These are phyloP conservation scores for Acipenser oxyrinchus DNA, from an alignment of 2,797 vertebrate species.

Conservation along the genomic window DNA sequence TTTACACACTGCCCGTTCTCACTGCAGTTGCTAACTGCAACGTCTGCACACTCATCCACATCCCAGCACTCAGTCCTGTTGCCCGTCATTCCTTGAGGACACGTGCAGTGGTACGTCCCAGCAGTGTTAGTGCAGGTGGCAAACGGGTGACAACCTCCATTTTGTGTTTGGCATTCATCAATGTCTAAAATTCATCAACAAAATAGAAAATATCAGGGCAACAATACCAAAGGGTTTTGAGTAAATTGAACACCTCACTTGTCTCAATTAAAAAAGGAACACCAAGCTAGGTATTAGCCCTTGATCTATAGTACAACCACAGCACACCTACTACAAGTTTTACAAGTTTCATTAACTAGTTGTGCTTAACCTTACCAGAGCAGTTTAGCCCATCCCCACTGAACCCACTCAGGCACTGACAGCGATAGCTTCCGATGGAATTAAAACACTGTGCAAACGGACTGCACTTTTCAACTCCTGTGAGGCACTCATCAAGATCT, in stretches of 20 bases:
- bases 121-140: constrained; percentile 62
- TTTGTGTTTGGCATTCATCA: constrained; percentile 73
- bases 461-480: constrained; percentile 50
- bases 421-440: constrained; percentile 55
- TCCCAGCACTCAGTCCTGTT: constrained; percentile 64
- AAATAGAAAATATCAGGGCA: constrained; percentile 71
- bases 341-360: background rate
- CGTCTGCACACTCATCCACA: constrained; percentile 60
- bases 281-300: too few species aligned
- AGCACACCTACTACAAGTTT: too few species aligned
- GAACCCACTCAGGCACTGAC: constrained; percentile 64
- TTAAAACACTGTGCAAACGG: constrained; percentile 60
- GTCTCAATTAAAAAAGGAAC: too few species aligned
- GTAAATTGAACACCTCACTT: too few species aligned
- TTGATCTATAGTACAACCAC: too few species aligned
- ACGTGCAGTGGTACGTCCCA: constrained; percentile 60
- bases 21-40: constrained; percentile 57
- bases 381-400: constrained; percentile 65
- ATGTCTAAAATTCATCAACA: constrained; percentile 78
- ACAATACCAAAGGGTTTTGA: constrained; percentile 39
- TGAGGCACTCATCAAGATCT: constrained; percentile 69
- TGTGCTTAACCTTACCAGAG: constrained; percentile 49
- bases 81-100: constrained; percentile 55
- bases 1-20: constrained; percentile 55
- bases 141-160: constrained; percentile 64